These are phyloP conservation scores for Coleophora deauratella DNA, from an alignment of 2,888 invertebrate genomes.

Conservation along the genomic window DNA sequence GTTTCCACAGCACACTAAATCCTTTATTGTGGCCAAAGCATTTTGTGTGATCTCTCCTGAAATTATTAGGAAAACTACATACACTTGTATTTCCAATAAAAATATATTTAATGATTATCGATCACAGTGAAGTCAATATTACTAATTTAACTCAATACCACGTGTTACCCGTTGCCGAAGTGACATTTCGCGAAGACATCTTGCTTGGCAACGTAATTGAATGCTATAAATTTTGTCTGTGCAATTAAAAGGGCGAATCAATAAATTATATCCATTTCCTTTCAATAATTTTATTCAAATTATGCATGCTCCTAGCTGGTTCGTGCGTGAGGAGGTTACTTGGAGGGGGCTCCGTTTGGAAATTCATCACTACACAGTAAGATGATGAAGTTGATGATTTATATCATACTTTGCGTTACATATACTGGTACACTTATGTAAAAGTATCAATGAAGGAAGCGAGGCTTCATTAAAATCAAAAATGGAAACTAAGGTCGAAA, in stretches of 20 bases:
- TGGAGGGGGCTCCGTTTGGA: background rate
- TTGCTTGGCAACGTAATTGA: slow-evolving; percentile 1
- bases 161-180: slow-evolving; percentile 1
- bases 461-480: too few relatives aligned
- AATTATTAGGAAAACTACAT: too few relatives aligned
- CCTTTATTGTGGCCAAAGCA: too few relatives aligned
- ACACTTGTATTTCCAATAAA: too few relatives aligned
- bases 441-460: too few relatives aligned
- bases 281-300: background rate
- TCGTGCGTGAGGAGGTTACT: background rate
- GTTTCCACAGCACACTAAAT: too few relatives aligned
- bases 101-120: too few relatives aligned
- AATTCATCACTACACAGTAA: background rate
- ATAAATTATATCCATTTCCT: background rate
- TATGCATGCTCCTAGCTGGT: background rate
- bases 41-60: too few relatives aligned
- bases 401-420: too few relatives aligned
- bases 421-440: too few relatives aligned
- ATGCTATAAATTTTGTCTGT: background rate
- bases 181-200: slow-evolving; percentile 1
- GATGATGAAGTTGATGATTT: too few relatives aligned
- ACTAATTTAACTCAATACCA: background rate
- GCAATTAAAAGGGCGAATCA: background rate
- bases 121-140: background rate
- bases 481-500: too few relatives aligned